Percentiles rank a stretch among this genome's conserved stretches.
Evolutionary conservation across 2,888 invertebrate genomes (phyloP).

Genomic region (Aphodius sticticus): DNA sequence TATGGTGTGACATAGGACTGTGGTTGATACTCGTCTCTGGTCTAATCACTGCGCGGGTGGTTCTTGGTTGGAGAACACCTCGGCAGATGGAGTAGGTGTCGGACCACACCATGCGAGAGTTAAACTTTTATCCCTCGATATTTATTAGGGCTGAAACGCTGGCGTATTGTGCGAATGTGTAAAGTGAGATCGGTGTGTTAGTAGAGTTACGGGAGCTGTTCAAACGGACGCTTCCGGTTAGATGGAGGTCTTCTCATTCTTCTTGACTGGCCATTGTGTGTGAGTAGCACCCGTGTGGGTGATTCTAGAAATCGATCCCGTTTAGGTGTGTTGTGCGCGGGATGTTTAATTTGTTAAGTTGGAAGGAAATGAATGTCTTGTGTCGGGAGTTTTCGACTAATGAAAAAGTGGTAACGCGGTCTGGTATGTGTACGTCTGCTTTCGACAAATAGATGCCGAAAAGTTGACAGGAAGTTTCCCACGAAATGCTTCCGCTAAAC

Average conservation of each 20-base stretch:
- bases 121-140: not conserved
- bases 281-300: not conserved
- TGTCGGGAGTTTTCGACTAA: not conserved
- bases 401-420: not conserved
- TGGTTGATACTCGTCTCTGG: too few relatives aligned
- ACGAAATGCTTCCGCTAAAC: not conserved
- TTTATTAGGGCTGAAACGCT: not conserved
- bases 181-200: not conserved
- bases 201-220: not conserved
- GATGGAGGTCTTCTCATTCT: not conserved
- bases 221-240: not conserved
- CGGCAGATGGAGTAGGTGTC: not conserved
- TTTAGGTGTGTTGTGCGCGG: not conserved
- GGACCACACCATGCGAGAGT: not conserved
- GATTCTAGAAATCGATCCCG: not conserved
- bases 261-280: not conserved
- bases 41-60: not conserved
- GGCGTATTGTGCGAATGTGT: not conserved
- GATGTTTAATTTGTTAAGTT: too few relatives aligned
- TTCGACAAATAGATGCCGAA: slow-evolving; percentile 4
- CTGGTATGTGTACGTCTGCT: not conserved
- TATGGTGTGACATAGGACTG: too few relatives aligned
- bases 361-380: too few relatives aligned
- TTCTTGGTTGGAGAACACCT: not conserved
- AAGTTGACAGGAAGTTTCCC: not conserved